Evolutionary conservation across 2,888 invertebrate genomes (phyloP), one percentile per base, ranked within the genome.

Genomic region (Drosophila anceps): DNA sequence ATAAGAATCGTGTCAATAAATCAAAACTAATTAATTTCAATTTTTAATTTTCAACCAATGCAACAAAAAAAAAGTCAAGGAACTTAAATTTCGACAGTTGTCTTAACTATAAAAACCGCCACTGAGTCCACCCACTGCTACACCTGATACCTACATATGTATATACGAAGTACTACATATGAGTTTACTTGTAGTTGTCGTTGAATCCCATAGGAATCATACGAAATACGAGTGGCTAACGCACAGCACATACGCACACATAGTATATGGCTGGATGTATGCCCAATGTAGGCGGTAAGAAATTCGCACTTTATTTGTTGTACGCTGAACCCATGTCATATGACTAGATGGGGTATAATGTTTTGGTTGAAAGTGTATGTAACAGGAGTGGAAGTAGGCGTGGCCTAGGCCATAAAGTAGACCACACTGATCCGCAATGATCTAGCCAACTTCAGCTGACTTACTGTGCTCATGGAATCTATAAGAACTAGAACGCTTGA

Each of bases 291-390:
- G 80, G 80, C 86, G 81, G 69, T 72, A 57, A 78, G 72, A 88
- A 80, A 70, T 88, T 84, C 83, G 88, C 83, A 84, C 83, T 73
- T 83, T 81, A 35, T 73, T 86, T 79, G 74, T 35, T 50, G 33
- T 33, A 33, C 50, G 10, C n/a, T 46, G 8, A 15, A 15, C 8
- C 2, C 29, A 13, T 7, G 8, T 13, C 13, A 18, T 13, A 33
- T 20, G 8, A 33, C 4, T 20, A 13, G 18, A 13, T 13, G 1
- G 33, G 50, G 50, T 20, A 33, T 50, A 18, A 33, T 50, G 50
- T 18, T 7, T 50, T 7, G 12, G 3, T 31, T 50, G 18, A 48
- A 29, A 24, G 2, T 15, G 1, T 29, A n/a, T 9, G 29, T n/a
- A 15, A 43, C 1, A 43, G 12, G 0, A 44, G 9, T 29, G 43